Evolutionary conservation across 2,888 invertebrate genomes (phyloP).

Genomic region (Epinotia bilunana): DNA sequence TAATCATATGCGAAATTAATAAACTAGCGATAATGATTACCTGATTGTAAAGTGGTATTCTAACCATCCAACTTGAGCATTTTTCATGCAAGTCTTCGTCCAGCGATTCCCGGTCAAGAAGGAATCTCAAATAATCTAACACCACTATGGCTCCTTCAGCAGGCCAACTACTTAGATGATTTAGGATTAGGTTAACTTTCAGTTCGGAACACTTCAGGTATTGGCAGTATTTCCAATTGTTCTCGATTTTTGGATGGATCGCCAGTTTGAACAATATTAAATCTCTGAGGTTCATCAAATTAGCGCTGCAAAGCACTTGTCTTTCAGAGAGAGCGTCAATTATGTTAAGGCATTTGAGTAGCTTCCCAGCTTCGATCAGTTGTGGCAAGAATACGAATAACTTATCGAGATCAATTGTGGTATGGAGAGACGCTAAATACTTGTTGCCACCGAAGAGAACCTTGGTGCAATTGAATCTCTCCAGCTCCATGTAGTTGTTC

Average conservation of each 20-base stretch:
- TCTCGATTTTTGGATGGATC: conserved; percentile 75
- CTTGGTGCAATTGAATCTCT: conserved; percentile 82
- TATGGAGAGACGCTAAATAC: conserved; percentile 85
- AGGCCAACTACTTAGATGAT: conserved; percentile 83
- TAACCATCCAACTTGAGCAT: conserved; percentile 84
- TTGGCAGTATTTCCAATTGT: conserved; percentile 81
- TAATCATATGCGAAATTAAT: background rate
- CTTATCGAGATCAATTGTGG: conserved; percentile 79
- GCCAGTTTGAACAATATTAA: conserved; percentile 85
- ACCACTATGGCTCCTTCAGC: conserved; percentile 82
- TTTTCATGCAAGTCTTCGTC: conserved; percentile 72
- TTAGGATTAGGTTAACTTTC: conserved; percentile 80
- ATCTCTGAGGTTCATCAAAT: conserved; percentile 84
- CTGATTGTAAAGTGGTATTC: conserved; percentile 86
- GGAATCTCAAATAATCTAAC: conserved; percentile 78
- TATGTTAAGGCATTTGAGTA: conserved; percentile 80
- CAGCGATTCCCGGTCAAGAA: conserved; percentile 70
- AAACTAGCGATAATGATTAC: conserved; percentile 60
- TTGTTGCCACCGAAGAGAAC: conserved; percentile 83
- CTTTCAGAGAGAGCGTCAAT: conserved; percentile 85
- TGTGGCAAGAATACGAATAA: conserved; percentile 81
- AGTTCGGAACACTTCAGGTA: conserved; percentile 80
- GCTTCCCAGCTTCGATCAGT: conserved; percentile 73
- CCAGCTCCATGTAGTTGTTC: conserved; percentile 84
- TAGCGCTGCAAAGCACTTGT: conserved; percentile 77